Conservation (phyloP, 2,797 vertebrate species). For the Sebastes wilsoni region DNA sequence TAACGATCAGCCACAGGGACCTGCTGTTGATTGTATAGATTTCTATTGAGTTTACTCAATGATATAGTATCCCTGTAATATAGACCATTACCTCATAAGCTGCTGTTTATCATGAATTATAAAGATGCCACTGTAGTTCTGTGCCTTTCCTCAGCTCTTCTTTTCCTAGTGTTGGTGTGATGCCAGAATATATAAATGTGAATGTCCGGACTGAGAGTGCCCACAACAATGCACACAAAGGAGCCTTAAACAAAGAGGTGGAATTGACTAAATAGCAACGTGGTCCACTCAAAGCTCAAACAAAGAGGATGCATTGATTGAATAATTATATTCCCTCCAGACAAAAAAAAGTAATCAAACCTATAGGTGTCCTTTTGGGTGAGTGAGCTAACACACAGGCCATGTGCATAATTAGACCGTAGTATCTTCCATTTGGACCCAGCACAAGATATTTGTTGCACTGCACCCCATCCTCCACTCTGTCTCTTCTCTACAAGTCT, state of each 20-base stretch:
- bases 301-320: not conserved
- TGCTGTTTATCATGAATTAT: conserved; percentile 6
- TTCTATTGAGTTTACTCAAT: conserved; percentile 9
- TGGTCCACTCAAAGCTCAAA: not conserved
- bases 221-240: not conserved
- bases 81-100: conserved; percentile 4
- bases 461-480: not conserved
- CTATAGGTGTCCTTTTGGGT: not conserved
- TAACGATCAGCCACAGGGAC: conserved; percentile 7
- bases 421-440: not conserved
- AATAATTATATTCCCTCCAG: not conserved
- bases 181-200: conserved; percentile 16
- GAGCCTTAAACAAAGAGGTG: not conserved
- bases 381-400: not conserved
- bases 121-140: not conserved
- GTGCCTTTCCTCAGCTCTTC: not conserved
- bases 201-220: conserved; percentile 5
- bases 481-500: not conserved
- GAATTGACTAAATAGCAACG: not conserved
- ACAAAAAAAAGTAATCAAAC: not conserved
- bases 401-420: not conserved
- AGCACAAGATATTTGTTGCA: not conserved
- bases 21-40: conserved; percentile 23
- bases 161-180: not conserved
- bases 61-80: conserved; percentile 5